Percentiles rank a stretch among this genome's conserved stretches.
These are phyloP conservation scores for Sebastes fasciatus DNA, from an alignment of 2,113 vertebrate genomes.

Conservation along the genomic window DNA sequence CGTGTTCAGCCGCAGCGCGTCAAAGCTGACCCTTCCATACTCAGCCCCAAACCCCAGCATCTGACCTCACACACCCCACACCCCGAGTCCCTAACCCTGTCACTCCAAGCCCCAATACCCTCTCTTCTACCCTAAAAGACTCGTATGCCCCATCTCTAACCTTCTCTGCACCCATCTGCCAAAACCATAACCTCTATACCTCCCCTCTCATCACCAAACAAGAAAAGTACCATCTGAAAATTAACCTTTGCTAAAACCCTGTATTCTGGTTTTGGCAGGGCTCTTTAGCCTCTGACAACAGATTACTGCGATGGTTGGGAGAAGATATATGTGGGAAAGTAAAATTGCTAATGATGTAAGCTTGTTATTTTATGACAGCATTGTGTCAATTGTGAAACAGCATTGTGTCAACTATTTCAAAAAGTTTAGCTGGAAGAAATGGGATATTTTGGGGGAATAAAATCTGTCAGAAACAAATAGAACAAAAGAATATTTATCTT, in stretches of 20 bases:
- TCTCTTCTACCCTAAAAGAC: constrained; percentile 69
- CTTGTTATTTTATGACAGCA: constrained; percentile 19
- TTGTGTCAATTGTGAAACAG: constrained; percentile 41
- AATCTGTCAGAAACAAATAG: constrained; percentile 20
- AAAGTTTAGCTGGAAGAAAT: constrained; percentile 27
- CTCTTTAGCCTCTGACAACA: constrained; percentile 65
- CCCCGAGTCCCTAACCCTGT: constrained; percentile 82
- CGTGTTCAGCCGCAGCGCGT: constrained; percentile 60
- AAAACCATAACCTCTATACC: constrained; percentile 72
- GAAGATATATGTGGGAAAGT: constrained; percentile 71
- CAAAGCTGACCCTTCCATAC: constrained; percentile 68
- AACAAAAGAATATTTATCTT: constrained; percentile 29
- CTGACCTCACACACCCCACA: constrained; percentile 77
- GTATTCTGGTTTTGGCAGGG: constrained; percentile 61
- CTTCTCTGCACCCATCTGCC: constrained; percentile 77
- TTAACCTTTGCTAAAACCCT: constrained; percentile 73
- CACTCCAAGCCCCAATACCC: constrained; percentile 79
- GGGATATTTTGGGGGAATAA: constrained; percentile 17
- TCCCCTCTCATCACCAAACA: constrained; percentile 81
- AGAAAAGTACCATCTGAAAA: constrained; percentile 75
- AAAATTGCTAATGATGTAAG: constrained; percentile 63
- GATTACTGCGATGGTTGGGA: constrained; percentile 31
- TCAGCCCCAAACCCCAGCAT: constrained; percentile 59
- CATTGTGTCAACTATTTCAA: constrained; percentile 19
- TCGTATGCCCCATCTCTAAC: constrained; percentile 67